Conservation (phyloP, 2,888 invertebrate genomes). For the Morpho deidamia region DNA sequence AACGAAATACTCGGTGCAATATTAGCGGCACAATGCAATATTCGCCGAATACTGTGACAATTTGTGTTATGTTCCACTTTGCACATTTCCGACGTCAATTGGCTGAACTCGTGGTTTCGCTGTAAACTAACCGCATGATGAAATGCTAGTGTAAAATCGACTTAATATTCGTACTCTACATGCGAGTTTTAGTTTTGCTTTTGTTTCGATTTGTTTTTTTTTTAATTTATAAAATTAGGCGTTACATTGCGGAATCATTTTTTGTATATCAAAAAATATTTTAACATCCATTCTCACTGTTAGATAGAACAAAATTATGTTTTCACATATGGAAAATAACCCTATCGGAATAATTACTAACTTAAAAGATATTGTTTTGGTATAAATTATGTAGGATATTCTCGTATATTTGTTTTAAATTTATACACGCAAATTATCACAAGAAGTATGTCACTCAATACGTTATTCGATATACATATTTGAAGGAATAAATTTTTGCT, state of each 20-base stretch:
- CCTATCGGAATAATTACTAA: too few species aligned
- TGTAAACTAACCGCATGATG: constrained; percentile 87
- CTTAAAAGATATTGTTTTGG: too few species aligned
- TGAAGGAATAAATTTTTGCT: too few species aligned
- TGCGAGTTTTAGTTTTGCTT: constrained; percentile 18
- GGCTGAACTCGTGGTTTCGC: constrained; percentile 50
- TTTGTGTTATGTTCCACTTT: constrained; percentile 53
- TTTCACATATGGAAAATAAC: too few species aligned
- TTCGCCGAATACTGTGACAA: constrained; percentile 29
- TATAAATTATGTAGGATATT: too few species aligned
- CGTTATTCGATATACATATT: too few species aligned
- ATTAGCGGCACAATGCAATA: constrained; percentile 11
- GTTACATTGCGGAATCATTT: neutral
- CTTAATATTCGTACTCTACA: constrained; percentile 12
- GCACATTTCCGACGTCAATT: constrained; percentile 57
- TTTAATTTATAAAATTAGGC: neutral
- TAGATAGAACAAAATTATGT: too few species aligned
- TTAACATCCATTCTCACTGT: neutral
- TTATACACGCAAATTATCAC: too few species aligned
- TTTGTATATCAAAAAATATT: too few species aligned
- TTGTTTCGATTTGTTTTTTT: constrained; percentile 4
- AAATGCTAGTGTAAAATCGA: constrained; percentile 30
- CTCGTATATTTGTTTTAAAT: too few species aligned
- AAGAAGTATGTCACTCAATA: too few species aligned
- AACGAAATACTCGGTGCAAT: constrained; percentile 12